A percentile compares a stretch with the other conserved stretches of the same genome.
These are phyloP conservation scores for Magallana ariakensis DNA, from an alignment of 1,140 invertebrate genomes.

Conservation along the genomic window DNA sequence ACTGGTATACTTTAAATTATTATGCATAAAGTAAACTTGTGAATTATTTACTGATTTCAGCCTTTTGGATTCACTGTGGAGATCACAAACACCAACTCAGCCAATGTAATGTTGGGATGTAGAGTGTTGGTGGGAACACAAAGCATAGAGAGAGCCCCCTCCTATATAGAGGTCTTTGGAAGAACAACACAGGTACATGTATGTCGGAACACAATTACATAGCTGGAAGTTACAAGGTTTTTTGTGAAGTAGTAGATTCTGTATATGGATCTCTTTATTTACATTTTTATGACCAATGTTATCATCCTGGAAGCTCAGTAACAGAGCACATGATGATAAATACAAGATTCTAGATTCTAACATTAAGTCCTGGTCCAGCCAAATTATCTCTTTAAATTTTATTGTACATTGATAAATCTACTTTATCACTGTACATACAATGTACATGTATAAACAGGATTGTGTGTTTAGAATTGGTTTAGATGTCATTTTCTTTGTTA, in stretches of 20 bases:
- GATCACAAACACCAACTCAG: conserved; percentile 91
- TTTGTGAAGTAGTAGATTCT: no score
- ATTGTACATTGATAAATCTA: not conserved
- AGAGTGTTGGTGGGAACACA: conserved; percentile 92
- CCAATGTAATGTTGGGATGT: conserved; percentile 90
- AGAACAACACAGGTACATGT: conserved; percentile 89
- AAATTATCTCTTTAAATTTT: no score
- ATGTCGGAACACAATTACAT: conserved; percentile 83
- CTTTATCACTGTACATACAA: no score
- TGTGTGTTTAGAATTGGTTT: conserved; percentile 45
- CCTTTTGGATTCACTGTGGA: conserved; percentile 93
- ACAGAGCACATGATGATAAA: no score
- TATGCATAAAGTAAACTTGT: no score
- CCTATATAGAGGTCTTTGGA: conserved; percentile 91
- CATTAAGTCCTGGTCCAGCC: no score
- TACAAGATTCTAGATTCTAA: no score
- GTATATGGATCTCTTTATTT: no score
- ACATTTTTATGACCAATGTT: no score
- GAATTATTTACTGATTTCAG: conserved; percentile 81
- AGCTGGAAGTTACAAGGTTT: conserved; percentile 54
- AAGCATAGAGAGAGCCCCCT: conserved; percentile 90
- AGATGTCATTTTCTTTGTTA: not conserved
- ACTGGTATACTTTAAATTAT: no score
- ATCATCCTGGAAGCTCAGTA: no score
- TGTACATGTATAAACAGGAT: not conserved